Conservation (phyloP, 2,888 invertebrate genomes). For the Epirrhoe alternata region DNA sequence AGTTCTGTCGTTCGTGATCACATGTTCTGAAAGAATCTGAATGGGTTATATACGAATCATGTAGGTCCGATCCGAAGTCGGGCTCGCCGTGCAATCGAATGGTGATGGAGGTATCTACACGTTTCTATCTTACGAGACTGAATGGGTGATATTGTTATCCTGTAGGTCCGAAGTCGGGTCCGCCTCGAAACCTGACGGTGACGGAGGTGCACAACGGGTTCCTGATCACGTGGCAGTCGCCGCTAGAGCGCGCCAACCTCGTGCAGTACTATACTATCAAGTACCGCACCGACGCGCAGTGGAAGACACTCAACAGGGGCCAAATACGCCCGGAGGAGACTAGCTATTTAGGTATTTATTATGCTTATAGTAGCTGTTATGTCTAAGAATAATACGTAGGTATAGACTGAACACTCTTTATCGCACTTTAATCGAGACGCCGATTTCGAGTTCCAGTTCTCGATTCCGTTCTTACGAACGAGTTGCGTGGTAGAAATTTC, state of each 20-base stretch:
- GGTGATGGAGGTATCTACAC: too few species aligned
- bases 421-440: too few species aligned
- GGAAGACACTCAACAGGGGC: conserved; percentile 95
- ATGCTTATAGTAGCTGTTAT: neutral
- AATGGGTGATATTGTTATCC: neutral
- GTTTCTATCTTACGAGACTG: neutral
- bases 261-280: conserved; percentile 96
- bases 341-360: conserved; percentile 90
- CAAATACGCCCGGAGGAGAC: conserved; percentile 95
- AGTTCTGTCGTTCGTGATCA: too few species aligned
- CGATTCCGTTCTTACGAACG: too few species aligned
- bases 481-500: too few species aligned
- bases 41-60: too few species aligned
- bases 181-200: conserved; percentile 95
- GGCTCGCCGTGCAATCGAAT: too few species aligned
- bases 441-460: neutral
- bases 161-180: conserved; percentile 95
- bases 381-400: neutral
- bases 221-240: conserved; percentile 95
- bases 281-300: conserved; percentile 94
- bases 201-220: conserved; percentile 95
- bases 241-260: conserved; percentile 91
- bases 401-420: too few species aligned
- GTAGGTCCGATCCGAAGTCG: too few species aligned
- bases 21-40: too few species aligned